Evolutionary conservation across 2,888 invertebrate genomes (phyloP), one percentile per base, ranked within the genome.

Genomic region (Meta bourneti): DNA sequence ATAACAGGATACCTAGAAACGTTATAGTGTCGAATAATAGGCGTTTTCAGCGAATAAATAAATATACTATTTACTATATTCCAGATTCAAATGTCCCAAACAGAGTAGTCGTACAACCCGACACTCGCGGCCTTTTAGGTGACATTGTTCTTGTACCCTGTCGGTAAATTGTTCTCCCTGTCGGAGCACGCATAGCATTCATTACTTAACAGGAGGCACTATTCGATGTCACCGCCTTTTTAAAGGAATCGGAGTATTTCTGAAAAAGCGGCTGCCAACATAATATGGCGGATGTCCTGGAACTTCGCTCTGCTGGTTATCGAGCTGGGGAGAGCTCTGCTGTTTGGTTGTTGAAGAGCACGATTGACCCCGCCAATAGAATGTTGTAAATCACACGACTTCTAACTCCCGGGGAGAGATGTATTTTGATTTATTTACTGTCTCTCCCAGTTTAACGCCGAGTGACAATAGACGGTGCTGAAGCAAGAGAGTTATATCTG

Each of bases 221-320:
- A 79, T 89, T 83, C 74, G 91, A 87, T 91, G 91, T 91, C 83
- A 87, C 91, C 87, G 87, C 77, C 87, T 91, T 81, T 87, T 86
- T 72, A 72, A 51, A 51, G 34, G 75, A 85, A 90, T 90, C 71
- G n/a, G 61, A 83, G 72, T 79, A 78, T 89, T 85, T 72, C 80
- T 82, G 52, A 72, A 81, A 82, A 86, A 52, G 71, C 48, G 74
- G 74, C 34, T 16, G 7, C 20, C 89, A 49, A n/a, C 51, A 92
- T 88, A 92, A 92, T 92, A 84, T 89, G 92, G 74, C 92, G 92
- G 92, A 92, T 80, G 75, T 92, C 92, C 92, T 80, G 92, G 92
- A 92, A 92, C 70, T 92, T 13, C 85, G 92, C 75, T 84, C 83
- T 61, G 85, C 6, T 92, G 92, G 79, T n/a, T 79, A 87, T 81